A percentile compares a stretch with the other conserved stretches of the same genome.
phyloP scores from a whole-genome alignment of 2,888 invertebrate species.

The Acronicta aceris region DNA sequence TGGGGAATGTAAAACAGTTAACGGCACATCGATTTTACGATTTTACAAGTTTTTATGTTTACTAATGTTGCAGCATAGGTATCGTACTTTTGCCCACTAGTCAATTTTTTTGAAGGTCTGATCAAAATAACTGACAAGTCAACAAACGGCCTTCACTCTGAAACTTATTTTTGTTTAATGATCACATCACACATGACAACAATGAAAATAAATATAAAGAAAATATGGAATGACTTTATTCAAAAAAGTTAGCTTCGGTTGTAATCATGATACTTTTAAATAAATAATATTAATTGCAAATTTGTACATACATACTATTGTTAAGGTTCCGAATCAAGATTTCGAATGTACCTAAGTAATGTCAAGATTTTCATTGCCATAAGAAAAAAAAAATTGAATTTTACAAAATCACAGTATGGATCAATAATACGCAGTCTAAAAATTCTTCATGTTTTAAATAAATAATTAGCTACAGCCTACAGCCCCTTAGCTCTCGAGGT shows the following conservation, averaged over 20 bases:
- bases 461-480: no score
- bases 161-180: slow-evolving; percentile 9
- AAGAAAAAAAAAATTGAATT: neutral
- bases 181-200: neutral
- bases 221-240: no score
- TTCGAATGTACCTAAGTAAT: slow-evolving; percentile 45
- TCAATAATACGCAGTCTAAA: no score
- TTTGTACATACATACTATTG: no score
- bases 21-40: slow-evolving; percentile 80
- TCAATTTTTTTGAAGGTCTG: slow-evolving; percentile 72
- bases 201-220: no score
- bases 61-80: slow-evolving; percentile 76
- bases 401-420: no score
- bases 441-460: no score
- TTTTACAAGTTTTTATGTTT: slow-evolving; percentile 83
- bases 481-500: no score
- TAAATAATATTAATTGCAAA: no score
- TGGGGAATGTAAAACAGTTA: slow-evolving; percentile 71
- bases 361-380: slow-evolving; percentile 46
- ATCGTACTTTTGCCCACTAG: slow-evolving; percentile 77
- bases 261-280: no score
- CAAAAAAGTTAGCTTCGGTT: no score
- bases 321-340: slow-evolving; percentile 7
- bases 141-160: slow-evolving; percentile 15
- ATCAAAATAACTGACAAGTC: slow-evolving; percentile 61